Evolutionary conservation across 2,797 vertebrate genomes (phyloP), one percentile per base, ranked within the genome.

Genomic region (Cetoscarus ocellatus): DNA sequence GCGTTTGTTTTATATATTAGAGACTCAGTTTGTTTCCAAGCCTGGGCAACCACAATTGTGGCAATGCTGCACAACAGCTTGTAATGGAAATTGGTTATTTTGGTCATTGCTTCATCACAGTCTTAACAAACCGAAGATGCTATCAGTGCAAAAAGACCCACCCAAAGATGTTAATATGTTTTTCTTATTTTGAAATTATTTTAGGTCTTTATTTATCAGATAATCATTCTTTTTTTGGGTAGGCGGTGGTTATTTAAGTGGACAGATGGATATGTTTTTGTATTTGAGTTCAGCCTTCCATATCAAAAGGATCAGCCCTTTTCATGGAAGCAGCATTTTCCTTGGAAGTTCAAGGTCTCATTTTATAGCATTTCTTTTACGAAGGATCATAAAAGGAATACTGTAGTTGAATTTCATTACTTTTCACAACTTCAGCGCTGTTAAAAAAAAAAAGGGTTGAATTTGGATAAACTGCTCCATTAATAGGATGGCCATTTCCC

Each of bases 381-480:
- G 57, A 47, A 48, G 59, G 8, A 35, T 61, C 49, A 39, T 73
- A 71, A 84, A 84, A 71, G 69, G 19, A 43, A 68, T 60, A 74
- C 70, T 75, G 67, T 73, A 60, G 44, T 70, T 48, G 49, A 55
- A 61, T 49, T 61, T 79, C 50, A 42, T 58, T 55, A 49, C 63
- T 70, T 73, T 73, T 67, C 45, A 51, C 43, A 72, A 60, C 65
- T 67, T 61, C 10, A 3, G n/a, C 45, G 69, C 18, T 15, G 13
- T 64, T 65, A 59, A 67, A 39, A 71, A 56, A 59, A 67, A 39
- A 71, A 56, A 19, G 35, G 11, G 81, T 48, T 53, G 45, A 70
- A 71, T 71, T 18, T 13, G 51, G 68, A 71, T 50, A 73, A 79
- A 79, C 38, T 53, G 42, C 63, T 51, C 68, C 66, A 61, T 85